Evolutionary conservation across 2,113 vertebrate genomes (phyloP), one percentile per base, ranked within the genome.

Genomic region (Anarhynchus alexandrinus): DNA sequence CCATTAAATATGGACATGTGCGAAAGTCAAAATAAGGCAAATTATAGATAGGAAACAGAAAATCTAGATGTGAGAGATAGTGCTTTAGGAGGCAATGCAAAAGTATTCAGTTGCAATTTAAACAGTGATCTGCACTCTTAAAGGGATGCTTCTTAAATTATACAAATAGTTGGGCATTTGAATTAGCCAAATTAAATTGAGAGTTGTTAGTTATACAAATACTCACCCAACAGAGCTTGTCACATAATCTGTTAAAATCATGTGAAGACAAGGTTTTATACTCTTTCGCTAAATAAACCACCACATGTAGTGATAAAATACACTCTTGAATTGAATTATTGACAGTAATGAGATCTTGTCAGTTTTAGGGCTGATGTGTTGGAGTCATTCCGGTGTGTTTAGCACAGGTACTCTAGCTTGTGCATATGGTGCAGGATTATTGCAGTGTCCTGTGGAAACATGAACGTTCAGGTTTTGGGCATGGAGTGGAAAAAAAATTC

Each of bases 21-120:
- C 57, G 36, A 42, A 92, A 64, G 54, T 86, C 58, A 55, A 67
- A 79, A 62, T 58, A 90, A 86, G 64, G 51, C 69, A 91, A 91
- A 74, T 82, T 47, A 57, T 23, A 64, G 61, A 76, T 57, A 84
- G 27, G 58, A 95, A 78, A 90, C 66, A 86, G 69, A 92, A 90
- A 83, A 78, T 59, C 27, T 64, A 59, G 26, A 55, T 88, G 36
- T 42, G 79, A 74, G 80, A 92, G 82, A 62, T 0, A 29, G 54
- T 45, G 58, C 69, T 85, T 90, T 72, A 20, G 79, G 88, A 89
- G 57, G 66, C 73, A 91, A 47, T 57, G 65, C 76, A 90, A 43
- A 97, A 92, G 5, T 25, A 64, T 47, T 86, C 6, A 74, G 79
- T 82, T 95, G 94, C 86, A 86, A 69, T 65, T 95, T 69, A 69